Conservation (phyloP, 2,888 invertebrate species). For the Noctuana brunneofusca region DNA sequence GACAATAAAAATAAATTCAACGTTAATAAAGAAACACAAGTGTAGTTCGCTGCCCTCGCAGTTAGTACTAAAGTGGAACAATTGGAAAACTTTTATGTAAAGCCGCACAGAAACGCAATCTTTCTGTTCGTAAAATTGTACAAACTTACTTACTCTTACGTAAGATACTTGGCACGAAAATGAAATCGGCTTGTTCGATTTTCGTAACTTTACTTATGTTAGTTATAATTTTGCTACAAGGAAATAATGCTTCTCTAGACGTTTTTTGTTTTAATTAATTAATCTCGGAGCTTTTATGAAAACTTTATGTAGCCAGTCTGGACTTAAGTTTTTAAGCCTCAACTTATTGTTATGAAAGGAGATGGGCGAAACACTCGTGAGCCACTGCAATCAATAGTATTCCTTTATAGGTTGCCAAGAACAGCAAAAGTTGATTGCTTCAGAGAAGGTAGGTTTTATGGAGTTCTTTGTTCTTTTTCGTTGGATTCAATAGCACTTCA, state of each 20-base stretch:
- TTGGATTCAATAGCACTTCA: background rate
- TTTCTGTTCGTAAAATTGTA: slow-evolving; percentile 29
- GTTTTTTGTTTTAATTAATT: no score
- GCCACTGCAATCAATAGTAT: no score
- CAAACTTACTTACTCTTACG: slow-evolving; percentile 33
- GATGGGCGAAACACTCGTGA: no score
- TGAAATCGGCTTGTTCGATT: slow-evolving; percentile 19
- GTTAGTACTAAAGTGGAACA: slow-evolving; percentile 34
- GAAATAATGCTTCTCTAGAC: no score
- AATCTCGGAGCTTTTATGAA: no score
- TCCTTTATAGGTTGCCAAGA: background rate
- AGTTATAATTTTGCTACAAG: slow-evolving; percentile 1
- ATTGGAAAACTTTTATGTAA: slow-evolving; percentile 35
- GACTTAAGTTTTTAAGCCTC: no score
- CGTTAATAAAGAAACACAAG: slow-evolving; percentile 17
- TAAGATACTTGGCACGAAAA: slow-evolving; percentile 28
- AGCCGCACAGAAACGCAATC: slow-evolving; percentile 32
- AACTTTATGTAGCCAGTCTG: no score
- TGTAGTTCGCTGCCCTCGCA: slow-evolving; percentile 13
- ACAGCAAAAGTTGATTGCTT: background rate
- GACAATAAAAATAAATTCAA: background rate
- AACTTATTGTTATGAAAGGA: no score
- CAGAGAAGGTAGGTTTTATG: background rate
- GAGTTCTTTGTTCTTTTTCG: background rate
- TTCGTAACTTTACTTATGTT: slow-evolving; percentile 1